Base-by-base conservation (phyloP, 2,888 invertebrate species). In the Creontiades dilutus region DNA sequence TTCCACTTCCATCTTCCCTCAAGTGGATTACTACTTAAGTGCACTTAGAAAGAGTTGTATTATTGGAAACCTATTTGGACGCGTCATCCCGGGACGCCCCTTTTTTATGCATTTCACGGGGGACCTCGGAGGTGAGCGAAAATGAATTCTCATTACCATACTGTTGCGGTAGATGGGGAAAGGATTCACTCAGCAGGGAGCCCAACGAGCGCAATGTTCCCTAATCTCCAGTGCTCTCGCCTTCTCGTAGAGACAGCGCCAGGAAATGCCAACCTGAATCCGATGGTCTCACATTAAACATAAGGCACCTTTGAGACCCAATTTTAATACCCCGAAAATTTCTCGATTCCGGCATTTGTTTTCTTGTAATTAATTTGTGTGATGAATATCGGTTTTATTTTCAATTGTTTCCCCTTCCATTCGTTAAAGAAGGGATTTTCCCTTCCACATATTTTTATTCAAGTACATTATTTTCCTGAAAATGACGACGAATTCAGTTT, bases 41-140 rank as follows among this genome's bases (percentile, higher is more conserved):
- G 82, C 47, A 82, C 82, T 82, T 52, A 27, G 82, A 52, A 52
- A 52, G 82, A 52, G 52, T 82, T 82, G 48, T 82, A 52, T 82
- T 82, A 82, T 82, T 82, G 82, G 82, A 82, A 82, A 82, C 52
- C 82, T 82, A 82, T 82, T 82, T 78, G 27, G 82, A 48, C 14
- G 82, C 52, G 5, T 52, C 27, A 27, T 82, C 52, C 48, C 12
- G 68, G 23, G 11, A 23, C 68, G 68, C 68, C 23, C 68, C 23
- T 11, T 68, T 68, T 23, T 23, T 68, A 68, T 68, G 68, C 68
- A 68, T 68, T 68, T 68, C 27, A 68, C 68, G 68, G 61, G 19
- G 19, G 68, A 23, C 27, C 23, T 23, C 23, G 68, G 52, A 52
- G 16, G 68, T 27, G 68, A 68, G 68, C 68, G 27, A 68, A 68